Base-by-base conservation (phyloP, 2,797 vertebrate genomes). In the Hylomyscus alleni region DNA sequence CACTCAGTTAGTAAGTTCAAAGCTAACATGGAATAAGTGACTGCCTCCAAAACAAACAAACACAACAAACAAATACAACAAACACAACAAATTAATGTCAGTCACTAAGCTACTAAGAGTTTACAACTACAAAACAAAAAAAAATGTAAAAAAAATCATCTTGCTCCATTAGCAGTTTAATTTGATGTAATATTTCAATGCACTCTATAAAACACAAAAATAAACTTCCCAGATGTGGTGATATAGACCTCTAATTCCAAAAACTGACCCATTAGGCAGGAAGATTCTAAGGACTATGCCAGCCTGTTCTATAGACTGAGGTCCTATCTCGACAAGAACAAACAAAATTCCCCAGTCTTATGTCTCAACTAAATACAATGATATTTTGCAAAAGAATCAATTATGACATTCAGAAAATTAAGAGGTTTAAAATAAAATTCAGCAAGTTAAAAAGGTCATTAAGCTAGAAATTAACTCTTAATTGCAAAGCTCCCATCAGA, bases 391-490 rank as follows among this genome's bases (percentile, higher is more conserved):
- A 76, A 92, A 69, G 3, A 56, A 58, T n/a, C 4, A 24, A 37
- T n/a, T 94, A 75, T 95, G 88, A 84, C 90, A 83, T 84, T 91
- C 54, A 73, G 40, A 89, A 14, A 50, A 80, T 10, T 7, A 62
- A 91, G 78, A 67, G 17, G 1, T 73, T 77, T 80, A 76, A 88
- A 93, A 91, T 95, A 88, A 81, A 60, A 65, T 88, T 69, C 47
- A 34, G 34, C 19, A 89, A 85, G 40, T 80, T 91, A 62, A 91
- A 89, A 44, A 60, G 52, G 8, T 24, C 76, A 40, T 60, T 90
- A 94, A 95, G 37, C 31, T 94, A 90, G 40, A 96, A 62, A 67
- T 44, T 44, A 67, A 84, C 65, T 58, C 47, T 87, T 72, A 87
- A 69, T 54, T 88, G 4, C 60, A 69, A 93, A 10, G 69, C 26